Evolutionary conservation across 1,140 invertebrate species (phyloP).

Genomic region (Cephus cinctus): DNA sequence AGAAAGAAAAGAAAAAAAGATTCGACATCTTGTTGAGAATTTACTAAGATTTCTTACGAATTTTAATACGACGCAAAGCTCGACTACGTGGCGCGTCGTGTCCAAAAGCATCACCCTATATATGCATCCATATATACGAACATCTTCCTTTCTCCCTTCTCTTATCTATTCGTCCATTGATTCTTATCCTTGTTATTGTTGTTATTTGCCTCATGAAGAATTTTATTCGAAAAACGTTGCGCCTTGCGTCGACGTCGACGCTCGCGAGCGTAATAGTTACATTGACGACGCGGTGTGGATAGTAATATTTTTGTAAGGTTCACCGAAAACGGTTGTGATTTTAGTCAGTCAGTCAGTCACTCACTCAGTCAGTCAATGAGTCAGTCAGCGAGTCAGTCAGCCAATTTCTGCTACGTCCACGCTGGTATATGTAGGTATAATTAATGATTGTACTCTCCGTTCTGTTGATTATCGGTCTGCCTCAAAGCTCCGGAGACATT

Average conservation of each 20-base stretch:
- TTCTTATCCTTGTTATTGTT: constrained; percentile 2
- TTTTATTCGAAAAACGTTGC: not conserved
- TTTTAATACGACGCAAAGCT: constrained; percentile 3
- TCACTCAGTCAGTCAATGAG: too few relatives aligned
- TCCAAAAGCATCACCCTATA: too few relatives aligned
- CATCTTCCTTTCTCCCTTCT: constrained; percentile 3
- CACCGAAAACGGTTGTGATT: constrained; percentile 18
- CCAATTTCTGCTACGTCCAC: constrained; percentile 15
- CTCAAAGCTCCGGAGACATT: constrained; percentile 1
- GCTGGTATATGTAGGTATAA: not conserved
- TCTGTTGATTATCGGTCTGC: not conserved
- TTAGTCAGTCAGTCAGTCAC: constrained; percentile 15
- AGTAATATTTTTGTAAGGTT: constrained; percentile 10
- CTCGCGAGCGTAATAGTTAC: not conserved
- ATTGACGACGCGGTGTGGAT: not conserved
- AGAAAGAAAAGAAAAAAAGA: constrained; percentile 11
- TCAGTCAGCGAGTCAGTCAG: too few relatives aligned
- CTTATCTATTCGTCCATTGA: not conserved
- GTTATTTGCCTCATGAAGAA: not conserved
- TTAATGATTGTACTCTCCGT: not conserved
- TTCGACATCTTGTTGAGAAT: constrained; percentile 3
- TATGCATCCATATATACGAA: not conserved
- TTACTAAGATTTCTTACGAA: not conserved
- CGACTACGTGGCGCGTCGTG: constrained; percentile 9
- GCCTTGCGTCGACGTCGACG: not conserved